Conservation (phyloP, 2,113 vertebrate species). For the Megaceryle maxima region DNA sequence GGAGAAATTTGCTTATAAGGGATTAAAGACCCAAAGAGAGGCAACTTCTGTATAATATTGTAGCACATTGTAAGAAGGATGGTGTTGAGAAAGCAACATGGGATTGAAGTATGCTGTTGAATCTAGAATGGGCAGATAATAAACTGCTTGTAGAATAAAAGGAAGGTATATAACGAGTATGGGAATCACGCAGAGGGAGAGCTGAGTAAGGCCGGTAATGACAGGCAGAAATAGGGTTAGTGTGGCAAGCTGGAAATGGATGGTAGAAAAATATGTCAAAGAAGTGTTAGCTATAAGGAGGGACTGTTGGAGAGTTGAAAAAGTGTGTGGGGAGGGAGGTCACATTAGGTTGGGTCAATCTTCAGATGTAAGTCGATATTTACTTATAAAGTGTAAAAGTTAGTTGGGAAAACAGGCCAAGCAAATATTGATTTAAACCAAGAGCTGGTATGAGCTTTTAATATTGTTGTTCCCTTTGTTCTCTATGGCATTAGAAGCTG, state of each 20-base stretch:
- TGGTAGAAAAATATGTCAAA: not conserved
- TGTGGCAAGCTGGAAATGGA: not conserved
- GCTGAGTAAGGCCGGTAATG: not conserved
- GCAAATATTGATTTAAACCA: constrained; percentile 59
- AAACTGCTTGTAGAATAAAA: not conserved
- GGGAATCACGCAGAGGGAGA: not conserved
- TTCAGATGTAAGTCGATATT: not conserved
- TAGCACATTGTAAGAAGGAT: not conserved
- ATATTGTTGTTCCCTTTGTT: constrained; percentile 34
- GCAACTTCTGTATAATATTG: not conserved
- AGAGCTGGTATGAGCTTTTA: not conserved
- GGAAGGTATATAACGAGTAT: not conserved
- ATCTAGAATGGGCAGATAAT: not conserved
- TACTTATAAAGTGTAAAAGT: constrained; percentile 25
- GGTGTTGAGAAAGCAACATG: not conserved
- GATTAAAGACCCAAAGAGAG: not conserved
- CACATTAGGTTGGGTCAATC: not conserved
- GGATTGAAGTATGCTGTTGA: not conserved
- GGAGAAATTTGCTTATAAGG: not conserved
- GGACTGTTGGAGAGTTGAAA: not conserved
- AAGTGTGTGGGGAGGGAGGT: not conserved
- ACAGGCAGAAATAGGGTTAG: not conserved
- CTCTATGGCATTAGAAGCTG: constrained; percentile 5
- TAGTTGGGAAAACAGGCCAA: constrained; percentile 13
- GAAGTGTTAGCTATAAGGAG: not conserved